Evolutionary conservation across 2,888 invertebrate species (phyloP).

Genomic region (Platycheirus albimanus): DNA sequence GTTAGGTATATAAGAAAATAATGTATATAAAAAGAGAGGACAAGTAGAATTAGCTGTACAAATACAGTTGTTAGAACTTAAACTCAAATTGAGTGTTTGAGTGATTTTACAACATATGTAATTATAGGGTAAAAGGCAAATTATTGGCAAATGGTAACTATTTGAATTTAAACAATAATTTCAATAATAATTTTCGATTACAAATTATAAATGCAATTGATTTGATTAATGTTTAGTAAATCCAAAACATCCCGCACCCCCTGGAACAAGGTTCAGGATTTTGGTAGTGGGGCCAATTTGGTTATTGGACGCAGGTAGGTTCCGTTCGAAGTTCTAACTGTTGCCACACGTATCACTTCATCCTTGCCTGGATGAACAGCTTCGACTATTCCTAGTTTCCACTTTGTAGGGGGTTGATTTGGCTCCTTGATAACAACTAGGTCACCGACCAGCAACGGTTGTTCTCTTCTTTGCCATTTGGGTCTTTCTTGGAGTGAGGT

Average conservation of each 20-base stretch:
- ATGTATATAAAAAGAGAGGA: too few species aligned
- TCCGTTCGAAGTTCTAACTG: neutral
- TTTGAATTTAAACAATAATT: too few species aligned
- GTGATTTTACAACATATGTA: too few species aligned
- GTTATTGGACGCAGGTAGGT: neutral
- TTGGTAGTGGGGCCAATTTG: neutral
- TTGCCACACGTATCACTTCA: neutral
- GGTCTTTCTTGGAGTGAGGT: conserved; percentile 14
- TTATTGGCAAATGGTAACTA: too few species aligned
- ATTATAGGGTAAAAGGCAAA: too few species aligned
- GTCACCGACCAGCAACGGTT: neutral
- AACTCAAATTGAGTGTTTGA: too few species aligned
- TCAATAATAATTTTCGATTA: too few species aligned
- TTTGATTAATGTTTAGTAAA: neutral
- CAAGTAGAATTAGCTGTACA: too few species aligned
- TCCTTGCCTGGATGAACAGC: neutral
- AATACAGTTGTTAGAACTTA: too few species aligned
- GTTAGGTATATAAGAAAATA: too few species aligned
- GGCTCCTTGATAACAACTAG: neutral
- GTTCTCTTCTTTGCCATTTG: too few species aligned
- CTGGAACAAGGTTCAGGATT: conserved; percentile 7
- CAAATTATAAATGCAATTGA: too few species aligned
- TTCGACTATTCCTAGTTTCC: neutral
- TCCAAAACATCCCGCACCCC: conserved; percentile 6
- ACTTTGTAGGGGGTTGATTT: conserved; percentile 1